These are phyloP conservation scores for Drosophila lutescens DNA, from an alignment of 2,888 invertebrate genomes.

Conservation along the genomic window DNA sequence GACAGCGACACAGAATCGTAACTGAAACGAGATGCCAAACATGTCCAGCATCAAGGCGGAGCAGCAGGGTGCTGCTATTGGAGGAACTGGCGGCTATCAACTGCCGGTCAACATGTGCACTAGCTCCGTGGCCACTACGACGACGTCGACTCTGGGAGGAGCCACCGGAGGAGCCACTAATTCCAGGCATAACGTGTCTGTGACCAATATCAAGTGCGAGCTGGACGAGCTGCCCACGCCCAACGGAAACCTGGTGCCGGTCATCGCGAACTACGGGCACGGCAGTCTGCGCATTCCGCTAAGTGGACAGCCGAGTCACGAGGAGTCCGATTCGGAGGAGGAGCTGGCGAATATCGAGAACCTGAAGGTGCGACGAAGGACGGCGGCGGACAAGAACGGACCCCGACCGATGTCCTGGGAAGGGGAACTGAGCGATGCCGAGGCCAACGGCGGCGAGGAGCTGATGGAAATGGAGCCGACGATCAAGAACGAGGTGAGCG, in stretches of 20 bases:
- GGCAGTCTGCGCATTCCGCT: conserved; percentile 63
- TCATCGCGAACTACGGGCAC: conserved; percentile 78
- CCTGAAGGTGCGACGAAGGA: conserved; percentile 85
- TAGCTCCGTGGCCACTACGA: conserved; percentile 25
- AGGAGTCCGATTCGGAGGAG: conserved; percentile 83
- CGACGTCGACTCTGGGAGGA: conserved; percentile 17
- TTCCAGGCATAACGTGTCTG: conserved; percentile 87
- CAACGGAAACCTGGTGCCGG: conserved; percentile 80
- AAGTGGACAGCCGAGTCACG: conserved; percentile 70
- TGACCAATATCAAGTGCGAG: conserved; percentile 90
- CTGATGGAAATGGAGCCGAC: conserved; percentile 84
- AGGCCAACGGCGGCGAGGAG: conserved; percentile 84
- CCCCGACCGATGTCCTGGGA: conserved; percentile 97
- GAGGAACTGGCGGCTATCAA: conserved; percentile 56
- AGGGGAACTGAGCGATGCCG: conserved; percentile 95
- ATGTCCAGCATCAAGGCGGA: conserved; percentile 66
- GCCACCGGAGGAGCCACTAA: conserved; percentile 36
- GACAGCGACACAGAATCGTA: background rate
- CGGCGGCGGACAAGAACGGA: conserved; percentile 82
- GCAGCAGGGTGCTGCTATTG: conserved; percentile 55
- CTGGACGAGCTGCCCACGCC: conserved; percentile 75
- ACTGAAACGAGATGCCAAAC: conserved; percentile 47
- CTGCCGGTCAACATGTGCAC: conserved; percentile 73
- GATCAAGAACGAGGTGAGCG: conserved; percentile 75
- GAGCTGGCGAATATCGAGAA: conserved; percentile 84